These are phyloP conservation scores for Calameuta idolon DNA, from an alignment of 2,888 invertebrate genomes.

Conservation along the genomic window DNA sequence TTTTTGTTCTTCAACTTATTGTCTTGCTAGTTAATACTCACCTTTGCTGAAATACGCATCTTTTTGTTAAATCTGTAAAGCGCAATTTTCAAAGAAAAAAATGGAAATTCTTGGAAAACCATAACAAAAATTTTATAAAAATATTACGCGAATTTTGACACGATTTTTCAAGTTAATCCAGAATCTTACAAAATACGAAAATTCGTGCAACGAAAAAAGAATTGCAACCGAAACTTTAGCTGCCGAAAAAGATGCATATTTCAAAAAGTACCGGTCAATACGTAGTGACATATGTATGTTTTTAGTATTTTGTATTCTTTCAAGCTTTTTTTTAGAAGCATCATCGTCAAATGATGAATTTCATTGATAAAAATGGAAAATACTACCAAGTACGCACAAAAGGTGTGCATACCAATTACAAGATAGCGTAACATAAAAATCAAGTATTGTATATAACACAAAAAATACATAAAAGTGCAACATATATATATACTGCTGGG, in stretches of 20 bases:
- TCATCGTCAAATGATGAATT: constrained; percentile 10
- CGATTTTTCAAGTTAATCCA: neutral
- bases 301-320: neutral
- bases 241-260: neutral
- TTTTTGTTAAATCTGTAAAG: neutral
- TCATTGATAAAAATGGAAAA: constrained; percentile 39
- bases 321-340: neutral
- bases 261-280: neutral
- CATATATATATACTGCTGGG: constrained; percentile 32
- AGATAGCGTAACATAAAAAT: constrained; percentile 31
- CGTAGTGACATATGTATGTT: neutral
- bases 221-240: neutral
- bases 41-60: neutral
- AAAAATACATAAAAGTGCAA: constrained; percentile 34
- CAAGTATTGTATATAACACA: constrained; percentile 45
- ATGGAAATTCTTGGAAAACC: neutral
- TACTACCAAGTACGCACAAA: constrained; percentile 43
- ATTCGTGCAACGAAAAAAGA: neutral
- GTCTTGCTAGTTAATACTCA: neutral
- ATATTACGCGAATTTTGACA: neutral
- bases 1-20: neutral
- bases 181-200: neutral
- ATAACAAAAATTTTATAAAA: neutral
- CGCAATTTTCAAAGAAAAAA: neutral
- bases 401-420: constrained; percentile 42